Evolutionary conservation across 2,888 invertebrate genomes (phyloP).

Genomic region (Pseudococcus longispinus): DNA sequence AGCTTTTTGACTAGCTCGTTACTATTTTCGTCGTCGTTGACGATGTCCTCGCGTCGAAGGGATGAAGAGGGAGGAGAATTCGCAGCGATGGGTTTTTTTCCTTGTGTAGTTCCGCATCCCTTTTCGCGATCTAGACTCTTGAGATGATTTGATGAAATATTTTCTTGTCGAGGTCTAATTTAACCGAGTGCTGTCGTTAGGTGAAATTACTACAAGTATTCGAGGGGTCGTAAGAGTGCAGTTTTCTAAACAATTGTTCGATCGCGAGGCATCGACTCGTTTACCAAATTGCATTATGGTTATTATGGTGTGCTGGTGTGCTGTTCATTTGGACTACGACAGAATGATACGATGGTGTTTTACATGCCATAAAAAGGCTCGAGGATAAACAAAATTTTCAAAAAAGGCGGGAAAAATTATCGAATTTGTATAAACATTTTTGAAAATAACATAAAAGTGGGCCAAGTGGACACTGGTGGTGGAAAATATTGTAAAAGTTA

Average conservation of each 20-base stretch:
- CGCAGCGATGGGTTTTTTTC: neutral
- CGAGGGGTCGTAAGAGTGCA: neutral
- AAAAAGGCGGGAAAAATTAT: no score
- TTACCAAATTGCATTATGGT: neutral
- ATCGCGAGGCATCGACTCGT: neutral
- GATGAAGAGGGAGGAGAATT: neutral
- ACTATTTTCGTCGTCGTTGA: neutral
- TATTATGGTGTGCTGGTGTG: neutral
- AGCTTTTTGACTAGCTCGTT: conserved; percentile 25
- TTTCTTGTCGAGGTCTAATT: neutral
- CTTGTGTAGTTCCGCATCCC: neutral
- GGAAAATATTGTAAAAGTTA: no score
- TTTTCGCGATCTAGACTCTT: neutral
- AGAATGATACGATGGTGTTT: no score
- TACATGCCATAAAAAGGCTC: no score
- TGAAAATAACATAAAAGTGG: no score
- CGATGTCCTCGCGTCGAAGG: neutral
- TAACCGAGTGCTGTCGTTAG: neutral
- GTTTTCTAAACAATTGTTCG: neutral
- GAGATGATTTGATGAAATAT: neutral
- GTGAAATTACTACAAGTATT: neutral
- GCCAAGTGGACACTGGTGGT: no score
- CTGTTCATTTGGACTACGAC: no score
- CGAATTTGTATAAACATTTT: no score
- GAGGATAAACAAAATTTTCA: no score